Base-by-base conservation (phyloP, 2,797 vertebrate genomes). In the Salmo trutta region DNA sequence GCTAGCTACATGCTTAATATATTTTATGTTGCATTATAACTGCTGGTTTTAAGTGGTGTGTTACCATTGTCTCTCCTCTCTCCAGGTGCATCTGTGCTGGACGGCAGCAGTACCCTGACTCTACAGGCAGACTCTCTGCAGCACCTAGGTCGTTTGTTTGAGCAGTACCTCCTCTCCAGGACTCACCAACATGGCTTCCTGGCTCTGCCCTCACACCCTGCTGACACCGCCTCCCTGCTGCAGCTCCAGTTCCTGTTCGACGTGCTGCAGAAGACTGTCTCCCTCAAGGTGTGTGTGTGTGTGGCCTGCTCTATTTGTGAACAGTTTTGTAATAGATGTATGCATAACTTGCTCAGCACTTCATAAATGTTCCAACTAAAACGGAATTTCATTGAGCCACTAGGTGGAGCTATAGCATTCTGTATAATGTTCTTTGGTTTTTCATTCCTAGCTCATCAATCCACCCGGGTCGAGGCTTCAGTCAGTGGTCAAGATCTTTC, bases 181-280 rank as follows among this genome's bases (percentile, higher is more conserved):
- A 91, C 91, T 36, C 91, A 94, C 74, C 93, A 93, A 81, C 93
- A 94, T 4, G 94, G 95, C 52, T 99, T 99, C 83, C 93, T 98
- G 83, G 97, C 98, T 0, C 92, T 99, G 84, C 96, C 98, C 5
- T 97, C 98, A 27, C 97, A 99, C 86, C 98, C 98, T 0, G 95
- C 96, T 0, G 98, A 99, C 86, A 97, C 96, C 0, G 80, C 91
- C 0, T 85, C 94, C 12, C 93, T 99, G 82, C 95, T 98, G 5
- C 95, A 97, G 87, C 94, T 97, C 24, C 98, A 99, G 91, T 98
- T 99, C 83, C 94, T 99, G 70, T 98, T 99, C 15, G 98, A 99
- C 8, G 86, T 99, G 84, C 89, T 98, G 72, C 98, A 99, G 93
- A 99, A 98, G 88, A 98, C 98, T 0, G 67, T 95, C 71, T 97